Evolutionary conservation across 1,140 invertebrate genomes (phyloP), one percentile per base, ranked within the genome.

Genomic region (Thrips palmi): DNA sequence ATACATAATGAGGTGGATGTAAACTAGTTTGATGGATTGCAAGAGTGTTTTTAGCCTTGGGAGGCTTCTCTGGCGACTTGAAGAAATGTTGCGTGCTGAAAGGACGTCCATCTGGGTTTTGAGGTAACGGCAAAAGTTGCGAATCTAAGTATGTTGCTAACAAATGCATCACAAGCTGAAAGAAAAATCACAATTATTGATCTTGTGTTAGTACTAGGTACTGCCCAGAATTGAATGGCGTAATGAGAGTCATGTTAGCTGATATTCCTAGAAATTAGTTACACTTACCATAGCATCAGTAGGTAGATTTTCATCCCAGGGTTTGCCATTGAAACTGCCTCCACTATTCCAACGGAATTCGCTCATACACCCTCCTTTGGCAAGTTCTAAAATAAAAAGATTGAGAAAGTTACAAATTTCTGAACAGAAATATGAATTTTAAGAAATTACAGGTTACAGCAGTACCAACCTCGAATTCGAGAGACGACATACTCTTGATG

Each of bases 401-500:
- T 15, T n/a, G n/a, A n/a, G n/a, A n/a, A n/a, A n/a, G n/a, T n/a
- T n/a, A n/a, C n/a, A 18, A 24, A 22, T 32, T 29, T 10, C 2
- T 24, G 12, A 14, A 33, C 25, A n/a, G 24, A 32, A n/a, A 14
- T 17, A 17, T 17, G 5, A 17, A n/a, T 10, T 24, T 24, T 33
- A 25, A 35, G 29, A 31, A 20, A 30, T 4, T 21, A 19, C 21
- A 37, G 19, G 10, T 21, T 22, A 22, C 15, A 23, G 41, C 32
- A 18, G 28, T 39, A 23, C 34, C 43, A 49, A 63, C 67, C 60
- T 58, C 67, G 68, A 11, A 87, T 75, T 47, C 83, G 62, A 34
- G 71, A 69, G 2, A 82, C 70, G 7, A 87, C 52, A 58, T 87
- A 88, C 53, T 86, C 78, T 50, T 88, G 83, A 63, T 85, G 81